These are phyloP conservation scores for Albula goreensis DNA, from an alignment of 2,113 vertebrate genomes.

Conservation along the genomic window DNA sequence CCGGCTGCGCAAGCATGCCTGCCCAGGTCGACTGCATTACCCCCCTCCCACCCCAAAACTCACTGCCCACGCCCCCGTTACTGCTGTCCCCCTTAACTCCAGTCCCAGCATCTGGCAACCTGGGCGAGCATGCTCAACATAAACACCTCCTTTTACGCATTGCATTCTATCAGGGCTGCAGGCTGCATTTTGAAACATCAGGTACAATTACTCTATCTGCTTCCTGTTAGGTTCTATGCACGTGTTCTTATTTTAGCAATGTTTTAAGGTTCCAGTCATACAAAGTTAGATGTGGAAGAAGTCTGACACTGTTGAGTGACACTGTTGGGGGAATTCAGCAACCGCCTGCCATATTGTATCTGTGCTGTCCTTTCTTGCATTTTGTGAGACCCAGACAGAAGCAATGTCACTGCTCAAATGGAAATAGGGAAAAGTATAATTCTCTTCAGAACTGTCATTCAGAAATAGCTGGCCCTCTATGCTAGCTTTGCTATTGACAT, in stretches of 20 bases:
- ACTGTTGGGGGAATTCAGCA: too few species aligned
- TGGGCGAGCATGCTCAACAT: not conserved
- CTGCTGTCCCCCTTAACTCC: not conserved
- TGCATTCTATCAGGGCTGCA: not conserved
- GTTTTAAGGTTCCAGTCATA: too few species aligned
- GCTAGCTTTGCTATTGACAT: not conserved
- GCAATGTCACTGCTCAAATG: too few species aligned
- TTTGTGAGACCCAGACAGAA: too few species aligned
- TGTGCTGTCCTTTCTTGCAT: too few species aligned
- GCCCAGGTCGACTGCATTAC: not conserved
- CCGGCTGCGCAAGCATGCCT: not conserved
- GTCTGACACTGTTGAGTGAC: too few species aligned
- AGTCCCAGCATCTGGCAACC: not conserved
- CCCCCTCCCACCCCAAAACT: not conserved
- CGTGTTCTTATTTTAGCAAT: too few species aligned
- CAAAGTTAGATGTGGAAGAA: too few species aligned
- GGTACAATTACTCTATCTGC: too few species aligned
- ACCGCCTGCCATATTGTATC: too few species aligned
- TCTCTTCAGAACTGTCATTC: not conserved
- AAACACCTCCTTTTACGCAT: not conserved
- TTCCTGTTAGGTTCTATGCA: too few species aligned
- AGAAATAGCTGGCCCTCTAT: not conserved
- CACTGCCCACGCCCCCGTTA: not conserved
- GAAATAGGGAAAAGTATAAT: not conserved
- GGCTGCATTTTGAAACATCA: too few species aligned